Base-by-base conservation (phyloP, 2,113 vertebrate species). In the Progne subis region DNA sequence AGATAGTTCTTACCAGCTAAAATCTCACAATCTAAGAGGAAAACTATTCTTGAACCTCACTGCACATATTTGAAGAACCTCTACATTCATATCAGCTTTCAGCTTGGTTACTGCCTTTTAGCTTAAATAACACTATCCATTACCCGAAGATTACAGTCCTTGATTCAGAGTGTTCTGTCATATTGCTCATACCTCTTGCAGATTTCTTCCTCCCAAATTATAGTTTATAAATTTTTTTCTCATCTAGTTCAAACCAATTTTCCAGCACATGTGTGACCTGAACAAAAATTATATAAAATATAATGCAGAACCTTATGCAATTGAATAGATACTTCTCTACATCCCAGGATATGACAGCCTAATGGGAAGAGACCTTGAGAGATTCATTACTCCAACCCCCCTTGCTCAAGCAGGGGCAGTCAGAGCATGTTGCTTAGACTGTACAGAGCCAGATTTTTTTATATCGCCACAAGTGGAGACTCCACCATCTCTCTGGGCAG, bases 81-180 rank as follows among this genome's bases (percentile, higher is more conserved):
- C n/a, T 53, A 59, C 47, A 65, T 84, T 77, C 47, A 53, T 74
- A 91, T 39, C 34, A 83, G 29, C 55, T 83, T 86, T 81, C 43
- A 41, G 5, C 13, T 81, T 43, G 46, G 68, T 74, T 90, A 83
- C 37, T 74, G 56, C 18, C 12, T 86, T 88, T 94, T 74, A 88
- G 21, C n/a, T 84, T 91, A 81, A 95, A 91, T 77, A 88, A 34
- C 43, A 88, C 70, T 82, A 70, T 81, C 60, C 43, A 39, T 75
- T 95, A 82, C 31, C 34, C 83, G 68, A 92, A 84, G 47, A 92
- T 95, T 94, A 59, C 5, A 6, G 86, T 53, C 64, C 72, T 91
- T 78, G 60, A 91, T 69, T 92, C 47, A 43, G 14, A 71, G 14
- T 31, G 32, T 69, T 94, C 78, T 80, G 17, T 70, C 55, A 74